Base-by-base conservation (phyloP, 1,140 invertebrate species). In the Psilanteris sp. region DNA sequence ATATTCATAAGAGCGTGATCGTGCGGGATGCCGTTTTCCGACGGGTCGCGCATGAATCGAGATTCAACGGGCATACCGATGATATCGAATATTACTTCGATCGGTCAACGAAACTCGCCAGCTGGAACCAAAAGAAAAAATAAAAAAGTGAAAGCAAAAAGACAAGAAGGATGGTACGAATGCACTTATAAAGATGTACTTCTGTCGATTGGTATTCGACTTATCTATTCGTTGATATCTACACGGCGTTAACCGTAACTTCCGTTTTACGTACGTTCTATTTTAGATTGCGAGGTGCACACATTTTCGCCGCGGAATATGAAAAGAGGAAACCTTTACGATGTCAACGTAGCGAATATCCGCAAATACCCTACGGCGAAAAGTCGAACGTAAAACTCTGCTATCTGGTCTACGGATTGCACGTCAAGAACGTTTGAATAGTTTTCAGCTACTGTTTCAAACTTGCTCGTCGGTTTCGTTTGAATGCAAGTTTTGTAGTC, bases 1-100 rank as follows among this genome's bases (percentile, higher is more conserved):
- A 54, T 61, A 55, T 72, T 72, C 55, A 46, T 55, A 62, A 55
- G 39, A 62, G 55, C 54, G 37, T 61, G 55, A 54, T 71, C 55
- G 62, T 9, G 34, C 26, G 31, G n/a, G 9, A 18, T 7, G 31
- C 16, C 27, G 9, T 18, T 54, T 66, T 66, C 34, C 24, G 11
- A 26, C 8, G 32, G 29, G 43, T 34, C 26, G 22, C 11, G 13
- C 13, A 29, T 14, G 14, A 39, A 59, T 52, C 36, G 10, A 9
- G 34, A 59, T 59, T 43, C 57, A 55, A 3, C 39, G 18, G 26
- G 39, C 29, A 61, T 54, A 54, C 22, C 22, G 32, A 54, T 39
- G 31, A 27, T 9, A 20, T 54, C 36, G 44, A 59, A 73, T 59
- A 59, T 52, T 50, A 27, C 31, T 27, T 16, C 15, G 37, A 59